Evolutionary conservation across 2,113 vertebrate species (phyloP).

Genomic region (Coturnix japonica): DNA sequence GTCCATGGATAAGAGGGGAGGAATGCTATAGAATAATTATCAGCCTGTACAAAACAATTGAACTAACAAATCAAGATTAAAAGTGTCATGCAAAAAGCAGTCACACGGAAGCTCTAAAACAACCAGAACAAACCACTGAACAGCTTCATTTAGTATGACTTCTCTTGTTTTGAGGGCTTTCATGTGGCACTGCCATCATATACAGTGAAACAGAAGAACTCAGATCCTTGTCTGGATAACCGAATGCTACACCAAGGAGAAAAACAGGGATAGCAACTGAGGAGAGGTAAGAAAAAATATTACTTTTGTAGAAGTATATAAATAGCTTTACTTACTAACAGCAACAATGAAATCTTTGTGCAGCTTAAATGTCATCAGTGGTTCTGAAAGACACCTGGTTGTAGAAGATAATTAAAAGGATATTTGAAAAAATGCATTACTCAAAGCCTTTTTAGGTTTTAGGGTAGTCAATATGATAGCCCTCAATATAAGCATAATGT

Average conservation of each 20-base stretch:
- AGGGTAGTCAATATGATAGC: not conserved
- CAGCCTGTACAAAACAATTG: not conserved
- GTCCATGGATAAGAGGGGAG: not conserved
- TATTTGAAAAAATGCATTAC: not conserved
- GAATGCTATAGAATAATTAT: not conserved
- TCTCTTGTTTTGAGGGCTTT: not conserved
- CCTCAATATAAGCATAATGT: not conserved
- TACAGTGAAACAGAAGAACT: not conserved
- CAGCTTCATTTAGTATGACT: not conserved
- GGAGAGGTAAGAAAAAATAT: not conserved
- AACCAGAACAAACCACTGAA: conserved; percentile 4
- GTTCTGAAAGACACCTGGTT: conserved; percentile 92
- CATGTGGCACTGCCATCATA: not conserved
- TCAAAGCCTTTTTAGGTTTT: not conserved
- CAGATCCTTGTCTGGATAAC: not conserved
- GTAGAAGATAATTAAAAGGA: not conserved
- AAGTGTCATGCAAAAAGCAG: not conserved
- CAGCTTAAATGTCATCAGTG: conserved; percentile 94
- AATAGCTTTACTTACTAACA: conserved; percentile 88
- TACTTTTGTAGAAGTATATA: not conserved
- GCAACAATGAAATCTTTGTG: conserved; percentile 98
- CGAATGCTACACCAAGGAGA: not conserved
- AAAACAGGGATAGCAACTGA: not conserved
- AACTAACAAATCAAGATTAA: not conserved
- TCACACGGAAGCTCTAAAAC: not conserved